Evolutionary conservation across 1,140 invertebrate genomes (phyloP).

Genomic region (Apis cerana): DNA sequence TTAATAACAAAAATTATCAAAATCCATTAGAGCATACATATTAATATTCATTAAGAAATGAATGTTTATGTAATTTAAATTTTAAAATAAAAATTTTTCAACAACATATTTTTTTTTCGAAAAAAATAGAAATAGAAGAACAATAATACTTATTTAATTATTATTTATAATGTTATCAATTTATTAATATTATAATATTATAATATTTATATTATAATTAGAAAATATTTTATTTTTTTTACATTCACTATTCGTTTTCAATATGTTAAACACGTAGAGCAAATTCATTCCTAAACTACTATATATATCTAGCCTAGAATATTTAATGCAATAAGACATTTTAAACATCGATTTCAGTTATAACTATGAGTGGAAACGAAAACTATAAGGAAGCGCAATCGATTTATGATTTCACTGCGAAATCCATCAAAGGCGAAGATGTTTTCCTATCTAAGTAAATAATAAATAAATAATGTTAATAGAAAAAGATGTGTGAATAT

Average conservation of each 20-base stretch:
- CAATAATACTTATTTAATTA: not conserved
- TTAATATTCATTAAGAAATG: no score
- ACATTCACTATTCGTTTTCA: not conserved
- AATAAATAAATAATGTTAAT: not conserved
- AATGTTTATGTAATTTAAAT: no score
- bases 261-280: not conserved
- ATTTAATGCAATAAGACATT: not conserved
- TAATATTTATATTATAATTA: no score
- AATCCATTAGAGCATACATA: no score
- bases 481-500: slow-evolving; percentile 4
- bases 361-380: slow-evolving; percentile 76
- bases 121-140: not conserved
- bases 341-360: slow-evolving; percentile 43
- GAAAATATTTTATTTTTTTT: not conserved
- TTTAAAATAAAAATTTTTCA: not conserved
- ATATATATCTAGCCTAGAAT: no score
- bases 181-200: no score
- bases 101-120: not conserved
- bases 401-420: slow-evolving; percentile 90
- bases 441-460: slow-evolving; percentile 86
- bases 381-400: slow-evolving; percentile 86
- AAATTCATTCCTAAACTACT: not conserved
- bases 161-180: not conserved
- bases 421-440: slow-evolving; percentile 88
- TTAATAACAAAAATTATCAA: no score